A percentile compares a stretch with the other conserved stretches of the same genome.
These are phyloP conservation scores for Tuberolachnus salignus DNA, from an alignment of 2,888 invertebrate species.

Conservation along the genomic window DNA sequence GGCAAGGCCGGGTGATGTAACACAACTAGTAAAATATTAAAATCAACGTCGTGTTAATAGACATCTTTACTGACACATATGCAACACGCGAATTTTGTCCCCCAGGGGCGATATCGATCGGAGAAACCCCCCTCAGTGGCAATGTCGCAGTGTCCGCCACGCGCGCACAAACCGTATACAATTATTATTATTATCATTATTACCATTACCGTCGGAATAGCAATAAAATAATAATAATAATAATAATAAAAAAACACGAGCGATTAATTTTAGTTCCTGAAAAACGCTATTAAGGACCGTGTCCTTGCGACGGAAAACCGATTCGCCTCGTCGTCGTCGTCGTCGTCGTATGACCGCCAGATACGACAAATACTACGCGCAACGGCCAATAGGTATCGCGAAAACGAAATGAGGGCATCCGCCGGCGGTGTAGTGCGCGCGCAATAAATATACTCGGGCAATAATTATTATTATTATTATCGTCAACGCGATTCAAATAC, in stretches of 20 bases:
- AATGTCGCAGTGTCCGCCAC: slow-evolving; percentile 22
- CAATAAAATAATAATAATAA: not conserved
- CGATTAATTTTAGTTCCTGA: slow-evolving; percentile 26
- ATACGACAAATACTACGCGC: not conserved
- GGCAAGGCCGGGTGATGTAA: too few species aligned
- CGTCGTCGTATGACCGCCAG: not conserved
- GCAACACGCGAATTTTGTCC: too few species aligned
- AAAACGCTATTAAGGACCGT: slow-evolving; percentile 33
- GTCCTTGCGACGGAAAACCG: slow-evolving; percentile 44
- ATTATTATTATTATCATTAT: too few species aligned
- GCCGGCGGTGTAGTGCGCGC: too few species aligned
- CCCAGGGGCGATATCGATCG: too few species aligned
- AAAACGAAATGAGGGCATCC: slow-evolving; percentile 23
- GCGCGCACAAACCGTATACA: too few species aligned
- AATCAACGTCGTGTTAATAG: too few species aligned
- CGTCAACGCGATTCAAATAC: not conserved
- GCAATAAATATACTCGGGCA: not conserved
- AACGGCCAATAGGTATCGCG: not conserved
- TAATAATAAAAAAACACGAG: not conserved
- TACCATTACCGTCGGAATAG: slow-evolving; percentile 5
- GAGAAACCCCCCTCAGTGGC: slow-evolving; percentile 29
- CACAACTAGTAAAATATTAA: too few species aligned
- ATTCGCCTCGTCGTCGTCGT: slow-evolving; percentile 30
- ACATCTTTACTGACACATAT: too few species aligned
- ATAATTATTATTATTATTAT: not conserved